Conservation (phyloP, 1,140 invertebrate species). For the Holcopasites calliopsidis region DNA sequence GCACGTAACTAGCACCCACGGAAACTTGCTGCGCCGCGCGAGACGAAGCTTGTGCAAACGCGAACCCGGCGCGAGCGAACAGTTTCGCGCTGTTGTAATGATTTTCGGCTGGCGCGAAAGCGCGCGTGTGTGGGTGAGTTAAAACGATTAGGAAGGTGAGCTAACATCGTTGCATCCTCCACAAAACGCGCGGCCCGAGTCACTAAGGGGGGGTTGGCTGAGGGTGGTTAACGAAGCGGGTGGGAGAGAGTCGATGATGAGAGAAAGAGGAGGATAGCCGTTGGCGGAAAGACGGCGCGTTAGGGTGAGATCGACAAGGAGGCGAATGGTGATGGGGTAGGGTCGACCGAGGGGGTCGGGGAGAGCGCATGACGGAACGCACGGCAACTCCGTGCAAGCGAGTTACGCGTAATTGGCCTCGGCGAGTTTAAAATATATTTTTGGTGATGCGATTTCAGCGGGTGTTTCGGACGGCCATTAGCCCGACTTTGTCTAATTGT, state of each 20-base stretch:
- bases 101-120: conserved; percentile 53
- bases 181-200: conserved; percentile 28
- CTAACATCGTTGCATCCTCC: conserved; percentile 59
- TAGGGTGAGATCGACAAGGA: neutral
- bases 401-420: conserved; percentile 73
- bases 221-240: conserved; percentile 24
- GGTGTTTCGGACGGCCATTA: conserved; percentile 64
- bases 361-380: conserved; percentile 22
- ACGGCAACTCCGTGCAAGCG: conserved; percentile 59
- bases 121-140: conserved; percentile 58
- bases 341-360: neutral
- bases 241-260: neutral
- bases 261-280: neutral
- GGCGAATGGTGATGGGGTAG: neutral
- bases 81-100: conserved; percentile 57
- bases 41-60: conserved; percentile 49
- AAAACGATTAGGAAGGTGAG: conserved; percentile 73
- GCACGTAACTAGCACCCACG: neutral
- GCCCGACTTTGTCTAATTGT: conserved; percentile 65
- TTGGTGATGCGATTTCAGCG: conserved; percentile 61
- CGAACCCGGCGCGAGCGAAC: conserved; percentile 52
- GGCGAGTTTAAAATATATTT: conserved; percentile 73
- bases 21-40: conserved; percentile 15
- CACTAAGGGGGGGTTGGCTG: neutral
- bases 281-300: conserved; percentile 17